Percentiles rank a stretch among this genome's conserved stretches.
These are phyloP conservation scores for Cyclopterus lumpus DNA, from an alignment of 2,797 vertebrate genomes.

Conservation along the genomic window DNA sequence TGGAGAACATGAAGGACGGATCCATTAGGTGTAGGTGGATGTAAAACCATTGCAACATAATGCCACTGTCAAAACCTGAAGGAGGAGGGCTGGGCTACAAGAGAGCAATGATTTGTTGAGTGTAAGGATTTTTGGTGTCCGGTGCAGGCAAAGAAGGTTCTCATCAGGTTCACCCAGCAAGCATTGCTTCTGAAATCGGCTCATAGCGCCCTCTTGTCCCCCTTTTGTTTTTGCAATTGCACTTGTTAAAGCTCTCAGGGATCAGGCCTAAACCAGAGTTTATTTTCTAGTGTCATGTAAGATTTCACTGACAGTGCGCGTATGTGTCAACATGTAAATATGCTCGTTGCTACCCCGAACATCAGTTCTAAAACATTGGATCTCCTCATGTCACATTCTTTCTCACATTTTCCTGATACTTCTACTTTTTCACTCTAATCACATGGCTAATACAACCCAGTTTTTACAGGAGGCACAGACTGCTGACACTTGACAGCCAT, in stretches of 20 bases:
- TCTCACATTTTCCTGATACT: background rate
- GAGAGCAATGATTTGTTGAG: constrained; percentile 34
- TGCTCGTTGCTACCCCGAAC: background rate
- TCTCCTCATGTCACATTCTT: constrained; percentile 19
- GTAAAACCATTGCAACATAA: constrained; percentile 49
- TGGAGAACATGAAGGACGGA: constrained; percentile 72
- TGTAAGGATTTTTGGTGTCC: constrained; percentile 66
- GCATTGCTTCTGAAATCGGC: constrained; percentile 28
- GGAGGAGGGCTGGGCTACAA: constrained; percentile 35
- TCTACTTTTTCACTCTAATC: constrained; percentile 5
- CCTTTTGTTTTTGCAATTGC: constrained; percentile 58
- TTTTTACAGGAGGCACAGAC: constrained; percentile 3
- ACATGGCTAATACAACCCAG: constrained; percentile 6
- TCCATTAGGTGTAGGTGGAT: constrained; percentile 57
- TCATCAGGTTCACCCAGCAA: constrained; percentile 43
- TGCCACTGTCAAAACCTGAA: constrained; percentile 52
- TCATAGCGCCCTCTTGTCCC: constrained; percentile 52
- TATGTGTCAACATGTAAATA: constrained; percentile 20
- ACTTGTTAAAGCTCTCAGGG: constrained; percentile 64
- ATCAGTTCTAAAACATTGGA: constrained; percentile 15
- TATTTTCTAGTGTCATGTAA: constrained; percentile 21
- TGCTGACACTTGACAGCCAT: constrained; percentile 10
- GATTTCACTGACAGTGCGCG: constrained; percentile 22
- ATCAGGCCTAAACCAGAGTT: constrained; percentile 20
- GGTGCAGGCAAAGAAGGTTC: constrained; percentile 56